Percentiles rank a stretch among this genome's conserved stretches.
Evolutionary conservation across 2,888 invertebrate genomes (phyloP).

Genomic region (Tenthredo amoena): DNA sequence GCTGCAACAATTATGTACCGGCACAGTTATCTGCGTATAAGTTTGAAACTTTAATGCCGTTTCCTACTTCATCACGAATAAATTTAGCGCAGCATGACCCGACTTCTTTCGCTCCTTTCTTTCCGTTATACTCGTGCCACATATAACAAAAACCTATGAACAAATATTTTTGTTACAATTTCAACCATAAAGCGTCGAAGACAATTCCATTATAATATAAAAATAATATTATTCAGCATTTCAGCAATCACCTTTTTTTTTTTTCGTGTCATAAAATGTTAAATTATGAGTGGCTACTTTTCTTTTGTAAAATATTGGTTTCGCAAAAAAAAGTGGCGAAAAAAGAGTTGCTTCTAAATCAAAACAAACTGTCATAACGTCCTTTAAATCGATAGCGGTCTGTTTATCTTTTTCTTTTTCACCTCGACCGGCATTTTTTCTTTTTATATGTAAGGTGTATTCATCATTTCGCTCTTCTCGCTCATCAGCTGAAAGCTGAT

Average conservation of each 20-base stretch:
- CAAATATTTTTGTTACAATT: not conserved
- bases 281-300: constrained; percentile 55
- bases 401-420: not conserved
- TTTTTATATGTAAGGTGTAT: constrained; percentile 18
- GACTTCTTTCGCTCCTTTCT: constrained; percentile 29
- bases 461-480: constrained; percentile 14
- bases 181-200: not conserved
- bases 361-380: constrained; percentile 32
- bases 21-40: constrained; percentile 50
- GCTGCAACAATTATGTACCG: constrained; percentile 7
- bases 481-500: constrained; percentile 16
- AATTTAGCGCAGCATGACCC: constrained; percentile 30
- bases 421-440: constrained; percentile 23
- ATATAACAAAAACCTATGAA: constrained; percentile 37
- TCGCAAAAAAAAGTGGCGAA: constrained; percentile 33
- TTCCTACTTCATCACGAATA: constrained; percentile 17
- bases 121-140: constrained; percentile 21
- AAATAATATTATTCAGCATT: no score
- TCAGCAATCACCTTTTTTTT: constrained; percentile 42
- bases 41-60: constrained; percentile 38
- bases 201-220: no score
- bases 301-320: constrained; percentile 49
- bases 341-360: constrained; percentile 54
- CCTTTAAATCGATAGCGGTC: not conserved
- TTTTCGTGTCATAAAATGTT: constrained; percentile 30